Conservation (phyloP, 2,113 vertebrate genomes). For the Eulemur macaco region DNA sequence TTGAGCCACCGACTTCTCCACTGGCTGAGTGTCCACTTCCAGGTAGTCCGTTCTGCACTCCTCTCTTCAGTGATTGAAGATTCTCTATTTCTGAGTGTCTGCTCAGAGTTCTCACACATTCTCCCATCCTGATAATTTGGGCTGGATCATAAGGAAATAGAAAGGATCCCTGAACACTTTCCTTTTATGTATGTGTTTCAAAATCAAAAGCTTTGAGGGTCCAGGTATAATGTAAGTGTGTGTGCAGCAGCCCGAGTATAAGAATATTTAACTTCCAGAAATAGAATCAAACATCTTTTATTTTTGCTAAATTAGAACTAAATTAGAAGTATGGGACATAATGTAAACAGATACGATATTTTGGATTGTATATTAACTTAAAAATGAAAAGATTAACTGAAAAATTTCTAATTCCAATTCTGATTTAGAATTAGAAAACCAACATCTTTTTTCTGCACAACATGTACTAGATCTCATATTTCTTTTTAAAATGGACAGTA, state of each 20-base stretch:
- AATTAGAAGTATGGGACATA: background rate
- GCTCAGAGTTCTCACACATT: background rate
- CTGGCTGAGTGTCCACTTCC: background rate
- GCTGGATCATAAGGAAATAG: background rate
- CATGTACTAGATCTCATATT: background rate
- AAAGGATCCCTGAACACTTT: background rate
- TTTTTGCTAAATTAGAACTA: background rate
- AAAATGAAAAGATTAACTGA: background rate
- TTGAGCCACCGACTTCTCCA: background rate
- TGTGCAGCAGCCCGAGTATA: background rate
- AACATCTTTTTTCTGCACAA: background rate
- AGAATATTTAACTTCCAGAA: conserved; percentile 21
- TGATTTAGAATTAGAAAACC: conserved; percentile 32
- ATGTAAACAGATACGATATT: background rate
- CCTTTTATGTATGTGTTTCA: background rate
- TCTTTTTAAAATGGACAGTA: conserved; percentile 29
- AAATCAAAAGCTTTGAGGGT: background rate
- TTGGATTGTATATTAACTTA: background rate
- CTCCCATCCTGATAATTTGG: background rate
- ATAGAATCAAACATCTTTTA: conserved; percentile 15
- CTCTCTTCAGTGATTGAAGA: background rate
- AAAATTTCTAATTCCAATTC: background rate
- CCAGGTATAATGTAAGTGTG: background rate
- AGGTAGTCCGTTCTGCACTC: background rate
- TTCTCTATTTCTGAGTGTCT: background rate